Percentiles rank a stretch among this genome's conserved stretches.
Conservation (phyloP, 2,113 vertebrate genomes). For the Gymnarchus niloticus region DNA sequence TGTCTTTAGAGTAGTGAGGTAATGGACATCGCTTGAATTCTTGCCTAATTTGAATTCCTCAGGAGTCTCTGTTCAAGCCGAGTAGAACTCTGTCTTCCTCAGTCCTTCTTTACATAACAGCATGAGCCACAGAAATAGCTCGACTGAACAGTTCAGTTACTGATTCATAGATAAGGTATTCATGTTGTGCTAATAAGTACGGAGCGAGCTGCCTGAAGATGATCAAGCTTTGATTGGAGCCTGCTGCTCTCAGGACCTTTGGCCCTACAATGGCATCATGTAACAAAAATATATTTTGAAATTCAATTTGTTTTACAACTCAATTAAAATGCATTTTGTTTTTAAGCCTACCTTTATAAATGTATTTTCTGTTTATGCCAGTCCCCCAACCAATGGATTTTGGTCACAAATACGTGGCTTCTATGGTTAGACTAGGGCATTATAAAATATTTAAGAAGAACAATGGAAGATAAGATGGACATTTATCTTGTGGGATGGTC, state of each 20-base stretch:
- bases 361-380: background rate
- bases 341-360: background rate
- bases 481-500: conserved; percentile 18
- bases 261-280: background rate
- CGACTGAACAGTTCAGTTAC: background rate
- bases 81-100: background rate
- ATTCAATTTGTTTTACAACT: background rate
- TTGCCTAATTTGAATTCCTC: conserved; percentile 10
- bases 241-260: background rate
- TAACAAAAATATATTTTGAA: background rate
- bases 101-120: background rate
- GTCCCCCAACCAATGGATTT: background rate
- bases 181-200: background rate
- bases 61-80: background rate
- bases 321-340: conserved; percentile 4
- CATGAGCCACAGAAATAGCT: background rate
- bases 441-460: conserved; percentile 19
- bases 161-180: background rate
- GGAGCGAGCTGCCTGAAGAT: background rate
- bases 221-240: background rate
- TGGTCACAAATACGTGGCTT: background rate
- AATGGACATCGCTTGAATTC: background rate
- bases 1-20: background rate
- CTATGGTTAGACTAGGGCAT: background rate
- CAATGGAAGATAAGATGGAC: conserved; percentile 4